These are phyloP conservation scores for Lophius piscatorius DNA, from an alignment of 2,113 vertebrate species.

Conservation along the genomic window DNA sequence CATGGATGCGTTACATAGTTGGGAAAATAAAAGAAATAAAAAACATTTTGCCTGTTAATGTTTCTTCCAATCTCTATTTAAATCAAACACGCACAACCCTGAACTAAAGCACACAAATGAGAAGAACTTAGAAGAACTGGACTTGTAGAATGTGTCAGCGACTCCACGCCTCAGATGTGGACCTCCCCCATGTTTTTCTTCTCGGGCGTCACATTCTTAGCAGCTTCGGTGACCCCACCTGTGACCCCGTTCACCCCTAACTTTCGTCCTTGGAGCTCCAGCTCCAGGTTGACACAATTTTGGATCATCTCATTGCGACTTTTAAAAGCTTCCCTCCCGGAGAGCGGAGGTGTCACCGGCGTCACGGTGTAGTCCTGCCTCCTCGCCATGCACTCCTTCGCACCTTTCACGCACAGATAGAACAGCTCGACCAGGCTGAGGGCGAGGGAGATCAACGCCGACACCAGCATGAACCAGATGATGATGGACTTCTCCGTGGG, in stretches of 20 bases:
- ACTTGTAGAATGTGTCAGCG: not conserved
- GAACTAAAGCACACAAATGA: conserved; percentile 13
- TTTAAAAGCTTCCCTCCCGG: conserved; percentile 64
- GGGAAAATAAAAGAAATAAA: not conserved
- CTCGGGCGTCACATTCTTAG: conserved; percentile 46
- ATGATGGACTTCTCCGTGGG: conserved; percentile 96
- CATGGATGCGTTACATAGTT: no score
- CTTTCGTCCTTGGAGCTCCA: conserved; percentile 76
- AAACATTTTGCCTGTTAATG: not conserved
- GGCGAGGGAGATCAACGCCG: conserved; percentile 89
- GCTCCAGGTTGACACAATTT: conserved; percentile 81
- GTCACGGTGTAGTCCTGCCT: conserved; percentile 79
- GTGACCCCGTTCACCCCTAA: conserved; percentile 19
- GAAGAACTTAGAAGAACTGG: not conserved
- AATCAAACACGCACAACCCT: not conserved
- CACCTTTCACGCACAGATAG: conserved; percentile 88
- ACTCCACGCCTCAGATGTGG: conserved; percentile 66
- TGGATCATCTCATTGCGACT: conserved; percentile 71
- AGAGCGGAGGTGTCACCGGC: conserved; percentile 66
- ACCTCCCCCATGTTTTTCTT: conserved; percentile 71
- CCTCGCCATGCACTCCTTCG: conserved; percentile 85
- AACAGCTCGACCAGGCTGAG: conserved; percentile 90
- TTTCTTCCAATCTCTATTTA: not conserved
- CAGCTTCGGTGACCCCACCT: conserved; percentile 25
- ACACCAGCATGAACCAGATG: conserved; percentile 96